Base-by-base conservation (phyloP, 2,113 vertebrate species). In the Etia nguti region DNA sequence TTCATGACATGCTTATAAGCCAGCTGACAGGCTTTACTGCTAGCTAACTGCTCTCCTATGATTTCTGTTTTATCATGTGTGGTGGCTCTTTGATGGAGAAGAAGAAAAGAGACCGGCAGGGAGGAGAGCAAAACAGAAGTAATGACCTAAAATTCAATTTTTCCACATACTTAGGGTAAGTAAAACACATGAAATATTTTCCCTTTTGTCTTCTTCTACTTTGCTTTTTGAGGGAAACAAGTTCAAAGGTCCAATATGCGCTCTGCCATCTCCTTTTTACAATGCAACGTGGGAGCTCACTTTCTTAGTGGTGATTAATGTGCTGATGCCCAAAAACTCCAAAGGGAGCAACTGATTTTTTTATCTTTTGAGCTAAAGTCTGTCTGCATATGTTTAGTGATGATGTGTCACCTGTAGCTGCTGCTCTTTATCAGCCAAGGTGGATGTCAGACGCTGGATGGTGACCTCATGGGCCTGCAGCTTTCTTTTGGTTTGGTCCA, bases 401-500 rank as follows among this genome's bases (percentile, higher is more conserved):
- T 13, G 22, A 38, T 57, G 8, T 22, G 34, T 90, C 46, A 98
- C 98, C 97, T 98, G 97, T 10, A 98, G 96, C 90, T 97, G 94
- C 41, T 96, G 95, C 80, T 98, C 97, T 90, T 97, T 98, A 55
- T 97, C 97, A 70, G 70, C 93, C 77, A 97, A 86, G 4, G 62
- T 97, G 92, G 96, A 96, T 41, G 96, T 97, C 24, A 98, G 96
- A 48, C 80, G 93, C 82, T 96, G 96, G 93, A 98, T 96, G 86
- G 93, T 94, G 85, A 96, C 93, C 52, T 98, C 97, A 31, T 97
- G 97, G 88, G 92, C 94, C 48, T 96, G 97, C 80, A 97, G 79
- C 73, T 97, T 97, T 80, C 96, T 93, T 89, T 94, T 96, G 88
- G 91, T 97, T 94, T 98, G 96, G 62, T 95, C 97, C 92, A 97